Conservation (phyloP, 53 echinoderm and acorn worm genomes). For the Paracentrotus lividus region DNA sequence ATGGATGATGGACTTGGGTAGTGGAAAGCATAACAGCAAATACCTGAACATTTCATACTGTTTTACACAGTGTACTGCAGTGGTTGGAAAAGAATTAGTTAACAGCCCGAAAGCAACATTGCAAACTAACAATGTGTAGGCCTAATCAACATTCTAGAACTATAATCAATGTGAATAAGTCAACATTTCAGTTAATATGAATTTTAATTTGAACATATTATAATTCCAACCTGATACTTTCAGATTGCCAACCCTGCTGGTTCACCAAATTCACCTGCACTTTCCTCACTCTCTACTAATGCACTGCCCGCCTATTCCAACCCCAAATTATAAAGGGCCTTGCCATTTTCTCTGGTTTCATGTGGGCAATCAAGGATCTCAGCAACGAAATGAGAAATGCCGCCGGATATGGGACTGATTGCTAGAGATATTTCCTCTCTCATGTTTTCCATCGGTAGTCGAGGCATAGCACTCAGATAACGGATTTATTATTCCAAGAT, state of each 20-base stretch:
- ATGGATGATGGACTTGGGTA: slow-evolving; percentile 23
- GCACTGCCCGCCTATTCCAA: neutral
- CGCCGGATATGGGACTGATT: slow-evolving; percentile 57
- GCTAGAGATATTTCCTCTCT: slow-evolving; percentile 14
- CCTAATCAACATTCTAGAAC: neutral
- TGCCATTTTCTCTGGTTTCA: slow-evolving; percentile 30
- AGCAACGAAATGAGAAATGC: slow-evolving; percentile 39
- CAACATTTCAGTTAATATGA: neutral
- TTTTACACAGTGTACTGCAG: neutral
- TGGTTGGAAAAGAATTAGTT: neutral
- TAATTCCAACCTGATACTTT: neutral
- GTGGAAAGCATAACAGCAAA: neutral
- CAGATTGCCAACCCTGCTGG: neutral
- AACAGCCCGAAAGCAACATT: no score
- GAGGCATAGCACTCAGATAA: neutral
- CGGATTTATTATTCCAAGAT: slow-evolving; percentile 56
- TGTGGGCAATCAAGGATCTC: slow-evolving; percentile 39
- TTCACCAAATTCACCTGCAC: slow-evolving; percentile 8
- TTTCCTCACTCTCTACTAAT: neutral
- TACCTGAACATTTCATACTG: neutral
- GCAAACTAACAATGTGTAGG: neutral
- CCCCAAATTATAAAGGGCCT: neutral
- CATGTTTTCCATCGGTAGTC: slow-evolving; percentile 13
- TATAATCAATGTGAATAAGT: neutral
- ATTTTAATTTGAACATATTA: neutral